Conservation (phyloP, 2,113 vertebrate genomes). For the Phoxinus phoxinus region DNA sequence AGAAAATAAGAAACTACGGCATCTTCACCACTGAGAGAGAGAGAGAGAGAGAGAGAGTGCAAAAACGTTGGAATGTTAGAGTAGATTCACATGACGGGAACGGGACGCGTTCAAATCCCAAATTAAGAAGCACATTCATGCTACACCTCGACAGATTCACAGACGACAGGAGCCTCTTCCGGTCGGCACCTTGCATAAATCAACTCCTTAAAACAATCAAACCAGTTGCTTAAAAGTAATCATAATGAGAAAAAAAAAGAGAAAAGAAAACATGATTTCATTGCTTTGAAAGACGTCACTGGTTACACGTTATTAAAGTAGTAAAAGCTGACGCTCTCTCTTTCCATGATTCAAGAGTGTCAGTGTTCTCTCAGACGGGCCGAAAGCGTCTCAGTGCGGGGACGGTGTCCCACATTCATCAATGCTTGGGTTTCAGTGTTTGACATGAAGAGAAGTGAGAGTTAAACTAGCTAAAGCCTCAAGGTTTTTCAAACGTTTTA, state of each 20-base stretch:
- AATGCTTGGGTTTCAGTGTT: conserved; percentile 23
- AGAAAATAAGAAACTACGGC: conserved; percentile 54
- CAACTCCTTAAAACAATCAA: conserved; percentile 73
- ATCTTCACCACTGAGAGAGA: conserved; percentile 61
- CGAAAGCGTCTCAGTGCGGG: not conserved
- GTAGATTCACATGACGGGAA: conserved; percentile 61
- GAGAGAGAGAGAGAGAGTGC: conserved; percentile 74
- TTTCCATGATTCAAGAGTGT: not conserved
- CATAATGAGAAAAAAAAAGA: conserved; percentile 49
- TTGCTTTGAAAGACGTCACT: conserved; percentile 60
- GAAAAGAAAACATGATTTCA: conserved; percentile 51
- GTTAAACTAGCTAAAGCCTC: conserved; percentile 5
- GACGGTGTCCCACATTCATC: not conserved
- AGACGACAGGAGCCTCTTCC: conserved; percentile 71
- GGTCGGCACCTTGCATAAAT: conserved; percentile 76
- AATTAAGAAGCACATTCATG: conserved; percentile 68
- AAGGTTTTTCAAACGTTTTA: not conserved
- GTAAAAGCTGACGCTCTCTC: not conserved
- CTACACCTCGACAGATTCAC: conserved; percentile 66
- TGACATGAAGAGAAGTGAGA: not conserved
- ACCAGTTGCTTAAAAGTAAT: conserved; percentile 74
- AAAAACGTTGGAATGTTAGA: conserved; percentile 77
- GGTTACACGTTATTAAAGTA: conserved; percentile 48
- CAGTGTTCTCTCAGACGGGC: not conserved
- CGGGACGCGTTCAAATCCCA: conserved; percentile 73